phyloP scores from a whole-genome alignment of 2,113 vertebrate genomes.

The Turdus rufiventris region DNA sequence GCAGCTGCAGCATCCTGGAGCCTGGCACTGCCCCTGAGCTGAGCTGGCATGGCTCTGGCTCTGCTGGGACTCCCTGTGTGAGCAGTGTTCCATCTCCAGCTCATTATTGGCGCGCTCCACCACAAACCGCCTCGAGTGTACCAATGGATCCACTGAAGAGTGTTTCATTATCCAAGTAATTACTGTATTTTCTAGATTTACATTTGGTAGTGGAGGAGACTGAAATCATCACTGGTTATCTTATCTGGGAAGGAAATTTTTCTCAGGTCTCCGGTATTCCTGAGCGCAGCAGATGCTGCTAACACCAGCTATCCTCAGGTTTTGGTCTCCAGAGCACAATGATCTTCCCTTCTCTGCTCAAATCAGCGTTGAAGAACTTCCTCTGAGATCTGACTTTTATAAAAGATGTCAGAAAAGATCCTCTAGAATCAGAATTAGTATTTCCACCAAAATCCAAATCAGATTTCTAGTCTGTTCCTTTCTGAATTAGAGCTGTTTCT shows the following conservation, averaged over 20 bases:
- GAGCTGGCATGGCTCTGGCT: fast-evolving
- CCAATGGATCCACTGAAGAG: neutral
- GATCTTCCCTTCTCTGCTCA: neutral
- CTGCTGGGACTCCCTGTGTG: fast-evolving
- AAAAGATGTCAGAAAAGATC: neutral
- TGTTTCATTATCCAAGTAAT: neutral
- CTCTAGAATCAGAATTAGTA: neutral
- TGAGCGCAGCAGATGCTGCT: neutral
- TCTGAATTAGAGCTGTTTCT: neutral
- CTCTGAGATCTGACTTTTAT: neutral
- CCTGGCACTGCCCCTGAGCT: neutral
- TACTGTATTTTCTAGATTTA: neutral
- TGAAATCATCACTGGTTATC: neutral
- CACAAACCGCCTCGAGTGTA: neutral
- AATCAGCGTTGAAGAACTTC: neutral
- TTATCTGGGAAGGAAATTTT: neutral
- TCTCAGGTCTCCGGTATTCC: neutral
- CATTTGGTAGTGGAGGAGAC: neutral
- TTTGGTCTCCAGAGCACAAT: constrained; percentile 18
- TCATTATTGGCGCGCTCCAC: fast-evolving
- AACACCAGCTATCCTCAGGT: neutral
- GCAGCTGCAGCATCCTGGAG: fast-evolving
- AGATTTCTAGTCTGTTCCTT: neutral
- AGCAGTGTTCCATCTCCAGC: neutral
- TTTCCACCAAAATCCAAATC: neutral